phyloP scores from a whole-genome alignment of 2,797 vertebrate species.

The Lophius americanus region DNA sequence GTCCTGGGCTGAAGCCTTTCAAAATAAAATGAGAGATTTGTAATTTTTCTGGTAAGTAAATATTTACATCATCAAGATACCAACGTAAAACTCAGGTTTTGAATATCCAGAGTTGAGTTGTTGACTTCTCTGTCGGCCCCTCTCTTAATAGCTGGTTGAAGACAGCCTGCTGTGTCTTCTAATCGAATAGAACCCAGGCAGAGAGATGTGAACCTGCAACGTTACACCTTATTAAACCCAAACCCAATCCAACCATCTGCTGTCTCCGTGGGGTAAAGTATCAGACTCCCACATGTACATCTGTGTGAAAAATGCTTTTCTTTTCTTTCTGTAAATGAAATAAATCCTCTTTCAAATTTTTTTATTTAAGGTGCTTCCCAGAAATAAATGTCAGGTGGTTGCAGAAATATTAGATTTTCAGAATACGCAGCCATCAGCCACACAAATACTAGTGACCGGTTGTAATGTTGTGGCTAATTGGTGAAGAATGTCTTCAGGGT shows the following conservation, averaged over 20 bases:
- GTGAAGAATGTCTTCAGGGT: no score
- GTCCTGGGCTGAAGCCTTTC: no score
- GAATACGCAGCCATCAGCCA: no score
- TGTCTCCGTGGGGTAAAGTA: slow-evolving; percentile 36
- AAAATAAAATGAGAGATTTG: no score
- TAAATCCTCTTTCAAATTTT: neutral
- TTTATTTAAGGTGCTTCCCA: slow-evolving; percentile 2
- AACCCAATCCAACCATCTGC: slow-evolving; percentile 64
- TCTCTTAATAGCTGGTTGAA: slow-evolving; percentile 54
- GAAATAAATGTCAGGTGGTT: neutral
- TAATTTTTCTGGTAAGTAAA: neutral
- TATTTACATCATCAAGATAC: neutral
- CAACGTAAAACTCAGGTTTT: neutral
- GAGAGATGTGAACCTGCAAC: slow-evolving; percentile 61
- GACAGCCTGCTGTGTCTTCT: slow-evolving; percentile 48
- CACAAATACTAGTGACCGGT: no score
- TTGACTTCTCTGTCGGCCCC: neutral
- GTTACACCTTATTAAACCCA: slow-evolving; percentile 54
- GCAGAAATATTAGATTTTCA: no score
- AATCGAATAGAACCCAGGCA: slow-evolving; percentile 63
- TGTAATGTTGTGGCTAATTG: no score
- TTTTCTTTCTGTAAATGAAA: slow-evolving; percentile 1
- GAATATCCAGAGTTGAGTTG: slow-evolving; percentile 4
- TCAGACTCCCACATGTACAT: slow-evolving; percentile 22
- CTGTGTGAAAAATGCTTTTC: slow-evolving; percentile 4